phyloP scores from a whole-genome alignment of 2,797 vertebrate genomes.

The Sebastes variabilis region DNA sequence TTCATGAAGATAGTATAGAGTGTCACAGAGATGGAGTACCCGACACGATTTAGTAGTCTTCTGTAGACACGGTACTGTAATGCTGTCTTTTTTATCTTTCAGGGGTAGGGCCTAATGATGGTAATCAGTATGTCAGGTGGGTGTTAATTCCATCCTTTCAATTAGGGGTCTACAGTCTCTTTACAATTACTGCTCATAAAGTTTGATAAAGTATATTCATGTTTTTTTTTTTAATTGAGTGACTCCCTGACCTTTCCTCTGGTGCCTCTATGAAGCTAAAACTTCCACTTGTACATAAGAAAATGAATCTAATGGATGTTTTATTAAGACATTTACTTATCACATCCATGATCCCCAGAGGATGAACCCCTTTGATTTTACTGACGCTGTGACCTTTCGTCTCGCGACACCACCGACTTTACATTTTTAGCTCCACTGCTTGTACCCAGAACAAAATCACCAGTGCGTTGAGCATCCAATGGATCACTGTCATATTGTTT shows the following conservation, averaged over 20 bases:
- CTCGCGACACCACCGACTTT: neutral
- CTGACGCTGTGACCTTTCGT: neutral
- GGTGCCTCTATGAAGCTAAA: neutral
- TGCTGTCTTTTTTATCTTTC: neutral
- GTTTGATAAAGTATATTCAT: neutral
- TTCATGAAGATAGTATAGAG: constrained; percentile 7
- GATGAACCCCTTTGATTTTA: neutral
- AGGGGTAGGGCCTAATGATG: neutral
- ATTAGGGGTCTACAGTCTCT: neutral
- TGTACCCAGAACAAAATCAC: neutral
- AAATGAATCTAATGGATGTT: neutral
- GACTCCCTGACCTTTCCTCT: neutral
- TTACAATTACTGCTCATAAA: neutral
- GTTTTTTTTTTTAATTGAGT: neutral
- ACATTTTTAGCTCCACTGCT: neutral
- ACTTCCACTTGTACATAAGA: neutral
- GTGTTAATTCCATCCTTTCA: neutral
- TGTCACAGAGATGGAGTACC: neutral
- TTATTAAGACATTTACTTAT: neutral
- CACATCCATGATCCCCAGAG: neutral
- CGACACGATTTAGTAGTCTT: neutral
- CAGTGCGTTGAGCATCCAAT: neutral
- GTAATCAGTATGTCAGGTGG: neutral
- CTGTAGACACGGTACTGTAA: neutral
- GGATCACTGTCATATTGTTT: neutral